Conservation (phyloP, 53 echinoderm and acorn worm species). For the Holothuria scabra region DNA sequence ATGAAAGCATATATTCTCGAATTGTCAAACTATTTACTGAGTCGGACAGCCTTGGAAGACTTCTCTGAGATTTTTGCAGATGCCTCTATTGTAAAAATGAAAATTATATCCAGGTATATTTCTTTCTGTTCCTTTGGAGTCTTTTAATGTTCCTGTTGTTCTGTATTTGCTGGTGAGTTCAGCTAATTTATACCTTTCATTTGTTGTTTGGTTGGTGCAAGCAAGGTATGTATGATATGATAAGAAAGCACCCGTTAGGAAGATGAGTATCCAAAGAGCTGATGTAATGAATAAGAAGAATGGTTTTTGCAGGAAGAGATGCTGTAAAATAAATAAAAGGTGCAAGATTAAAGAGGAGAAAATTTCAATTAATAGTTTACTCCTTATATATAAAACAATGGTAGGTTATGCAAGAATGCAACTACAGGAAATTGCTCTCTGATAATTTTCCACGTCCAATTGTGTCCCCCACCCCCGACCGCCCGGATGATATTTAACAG, state of each 20-base stretch:
- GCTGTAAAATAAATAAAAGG: slow-evolving; percentile 54
- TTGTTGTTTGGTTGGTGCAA: slow-evolving; percentile 86
- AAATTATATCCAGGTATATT: not conserved
- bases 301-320: slow-evolving; percentile 83
- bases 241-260: slow-evolving; percentile 73
- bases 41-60: not conserved
- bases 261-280: slow-evolving; percentile 66
- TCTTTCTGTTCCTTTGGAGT: not conserved
- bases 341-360: not conserved
- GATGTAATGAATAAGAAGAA: slow-evolving; percentile 71
- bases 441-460: no score
- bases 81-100: slow-evolving; percentile 10
- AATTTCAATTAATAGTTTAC: no score
- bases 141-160: not conserved
- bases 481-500: no score
- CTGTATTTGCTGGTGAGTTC: not conserved
- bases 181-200: slow-evolving; percentile 81
- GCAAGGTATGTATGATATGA: slow-evolving; percentile 79
- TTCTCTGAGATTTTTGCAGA: slow-evolving; percentile 23
- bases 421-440: no score
- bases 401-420: no score
- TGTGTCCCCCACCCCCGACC: no score
- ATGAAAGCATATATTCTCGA: no score
- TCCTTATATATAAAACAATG: no score
- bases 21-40: no score